Percentiles rank a stretch among this genome's conserved stretches.
These are phyloP conservation scores for Cossypha dichroa DNA, from an alignment of 2,797 vertebrate species.

Conservation along the genomic window DNA sequence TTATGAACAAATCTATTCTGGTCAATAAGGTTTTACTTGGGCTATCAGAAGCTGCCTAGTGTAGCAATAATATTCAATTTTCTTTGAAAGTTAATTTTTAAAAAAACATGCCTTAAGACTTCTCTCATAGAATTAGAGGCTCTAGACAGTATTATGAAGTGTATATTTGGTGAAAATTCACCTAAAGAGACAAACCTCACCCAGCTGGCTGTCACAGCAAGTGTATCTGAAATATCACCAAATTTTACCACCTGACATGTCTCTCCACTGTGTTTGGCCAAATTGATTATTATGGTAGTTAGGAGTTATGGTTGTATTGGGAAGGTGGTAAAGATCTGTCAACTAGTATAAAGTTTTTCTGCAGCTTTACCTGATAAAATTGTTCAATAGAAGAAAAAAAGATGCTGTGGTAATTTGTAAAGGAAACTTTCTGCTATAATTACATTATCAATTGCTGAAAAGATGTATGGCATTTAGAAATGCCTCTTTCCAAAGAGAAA, in stretches of 20 bases:
- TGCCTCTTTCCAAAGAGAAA: conserved; percentile 27
- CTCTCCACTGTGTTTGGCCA: background rate
- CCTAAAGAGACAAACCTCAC: background rate
- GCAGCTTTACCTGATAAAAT: conserved; percentile 15
- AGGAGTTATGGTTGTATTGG: background rate
- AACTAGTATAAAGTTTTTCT: conserved; percentile 7
- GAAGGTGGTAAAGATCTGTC: background rate
- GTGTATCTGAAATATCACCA: background rate
- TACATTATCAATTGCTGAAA: conserved; percentile 21
- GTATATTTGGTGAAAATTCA: background rate
- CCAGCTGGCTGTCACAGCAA: background rate
- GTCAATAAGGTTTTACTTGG: conserved; percentile 48
- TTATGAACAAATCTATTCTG: conserved; percentile 46
- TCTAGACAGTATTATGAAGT: background rate
- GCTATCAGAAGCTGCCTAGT: conserved; percentile 44
- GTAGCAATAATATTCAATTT: conserved; percentile 40
- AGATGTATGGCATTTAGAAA: conserved; percentile 40
- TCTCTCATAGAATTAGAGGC: background rate
- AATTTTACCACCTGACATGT: background rate
- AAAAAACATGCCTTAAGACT: background rate
- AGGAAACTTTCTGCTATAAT: conserved; percentile 26
- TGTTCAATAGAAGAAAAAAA: conserved; percentile 23
- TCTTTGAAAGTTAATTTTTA: background rate
- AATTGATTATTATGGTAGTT: background rate
- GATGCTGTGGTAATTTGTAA: background rate